Base-by-base conservation (phyloP, 1,140 invertebrate genomes). In the Araneus ventricosus region DNA sequence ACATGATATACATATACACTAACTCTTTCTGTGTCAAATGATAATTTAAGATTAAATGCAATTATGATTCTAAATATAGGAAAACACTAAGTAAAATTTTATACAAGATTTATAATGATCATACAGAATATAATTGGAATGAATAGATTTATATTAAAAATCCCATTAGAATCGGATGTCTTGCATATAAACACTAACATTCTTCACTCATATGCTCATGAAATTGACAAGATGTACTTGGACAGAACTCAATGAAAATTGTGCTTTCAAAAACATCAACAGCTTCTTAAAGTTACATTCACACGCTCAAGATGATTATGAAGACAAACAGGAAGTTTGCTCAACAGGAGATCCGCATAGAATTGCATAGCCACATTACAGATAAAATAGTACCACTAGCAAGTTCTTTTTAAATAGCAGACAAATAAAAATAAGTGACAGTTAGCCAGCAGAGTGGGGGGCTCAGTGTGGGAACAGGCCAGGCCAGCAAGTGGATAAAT, bases 371-470 rank as follows among this genome's bases (percentile, higher is more conserved):
- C 84, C 41, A 82, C 70, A 80, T n/a, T 90, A 84, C 45, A 52
- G n/a, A 30, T 84, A 52, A 84, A 84, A 84, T 84, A 30, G 37
- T 37, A 86, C 27, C 30, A 41, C 59, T 86, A 92, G 39, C 41
- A 52, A 52, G 37, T 52, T 82, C 34, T 70, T 57, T 67, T 90
- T 52, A 41, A 93, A 88, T 87, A 88, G 91, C 70, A 41, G 27
- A 93, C 61, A 92, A 61, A 52, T 79, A 88, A 93, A 88, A 93
- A 92, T 86, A 88, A 93, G 14, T 93, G 92, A 93, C 87, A 93
- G 87, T 89, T 75, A 88, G 79, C 80, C 92, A 93, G 92, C 92
- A 93, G 92, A 93, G 92, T 93, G 92, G 92, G 92, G 92, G 79
- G 59, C 79, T 75, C 30, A 37, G 37, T 82, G 87, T 93, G 92